Percentiles rank a stretch among this genome's conserved stretches.
Evolutionary conservation across 2,797 vertebrate species (phyloP).

Genomic region (Podarcis siculus): DNA sequence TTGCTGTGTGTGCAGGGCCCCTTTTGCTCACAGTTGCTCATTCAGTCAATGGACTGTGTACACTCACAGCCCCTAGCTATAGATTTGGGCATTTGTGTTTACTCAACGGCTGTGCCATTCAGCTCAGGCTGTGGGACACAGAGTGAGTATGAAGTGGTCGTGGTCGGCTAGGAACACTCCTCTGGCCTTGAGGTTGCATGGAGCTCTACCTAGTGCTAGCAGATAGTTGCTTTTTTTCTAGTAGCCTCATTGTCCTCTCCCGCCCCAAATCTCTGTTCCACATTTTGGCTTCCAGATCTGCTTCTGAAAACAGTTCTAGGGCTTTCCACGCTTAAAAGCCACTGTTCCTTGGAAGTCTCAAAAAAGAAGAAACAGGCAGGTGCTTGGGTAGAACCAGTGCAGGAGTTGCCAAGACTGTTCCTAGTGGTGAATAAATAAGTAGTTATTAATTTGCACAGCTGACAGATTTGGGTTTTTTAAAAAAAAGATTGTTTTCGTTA

Average conservation of each 20-base stretch:
- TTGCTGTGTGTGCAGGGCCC: neutral
- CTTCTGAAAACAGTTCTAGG: neutral
- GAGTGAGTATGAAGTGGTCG: neutral
- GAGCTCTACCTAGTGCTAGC: neutral
- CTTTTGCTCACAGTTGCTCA: too few species aligned
- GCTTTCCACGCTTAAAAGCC: neutral
- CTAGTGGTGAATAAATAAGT: neutral
- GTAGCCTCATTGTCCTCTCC: too few species aligned
- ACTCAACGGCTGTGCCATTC: neutral
- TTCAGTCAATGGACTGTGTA: neutral
- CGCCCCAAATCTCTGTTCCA: neutral
- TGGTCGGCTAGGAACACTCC: neutral
- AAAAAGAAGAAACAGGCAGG: neutral
- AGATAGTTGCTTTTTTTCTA: neutral
- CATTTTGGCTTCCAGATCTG: neutral
- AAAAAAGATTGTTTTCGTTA: slow-evolving; percentile 38
- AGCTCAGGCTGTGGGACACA: neutral
- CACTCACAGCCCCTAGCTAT: neutral
- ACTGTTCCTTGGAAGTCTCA: neutral
- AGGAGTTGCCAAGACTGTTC: neutral
- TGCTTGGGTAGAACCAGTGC: neutral
- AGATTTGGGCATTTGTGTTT: neutral
- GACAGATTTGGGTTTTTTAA: slow-evolving; percentile 18
- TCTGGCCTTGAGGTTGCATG: neutral
- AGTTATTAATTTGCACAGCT: slow-evolving; percentile 21